Conservation (phyloP, 2,888 invertebrate genomes). For the Stegana nigrithorax region DNA sequence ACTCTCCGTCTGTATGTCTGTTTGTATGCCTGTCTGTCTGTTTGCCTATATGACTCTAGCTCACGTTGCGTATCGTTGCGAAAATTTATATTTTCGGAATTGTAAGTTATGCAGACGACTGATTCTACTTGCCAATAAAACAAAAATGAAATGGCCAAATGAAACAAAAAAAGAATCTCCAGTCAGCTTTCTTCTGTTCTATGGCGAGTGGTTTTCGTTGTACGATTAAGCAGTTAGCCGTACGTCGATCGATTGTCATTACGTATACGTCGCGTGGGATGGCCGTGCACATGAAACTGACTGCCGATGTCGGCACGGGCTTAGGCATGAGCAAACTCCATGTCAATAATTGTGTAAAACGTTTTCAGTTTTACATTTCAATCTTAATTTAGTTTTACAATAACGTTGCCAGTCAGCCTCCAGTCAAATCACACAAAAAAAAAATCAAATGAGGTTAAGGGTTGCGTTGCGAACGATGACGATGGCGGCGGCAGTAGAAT, state of each 20-base stretch:
- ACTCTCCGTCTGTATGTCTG: too few relatives aligned
- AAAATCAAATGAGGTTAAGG: conserved; percentile 32
- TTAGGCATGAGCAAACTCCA: too few relatives aligned
- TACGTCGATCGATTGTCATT: conserved; percentile 9
- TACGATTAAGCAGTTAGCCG: conserved; percentile 59
- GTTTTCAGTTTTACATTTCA: conserved; percentile 67
- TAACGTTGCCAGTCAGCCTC: conserved; percentile 37
- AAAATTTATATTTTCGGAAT: conserved; percentile 61
- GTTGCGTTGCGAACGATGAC: background rate
- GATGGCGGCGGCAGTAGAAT: background rate
- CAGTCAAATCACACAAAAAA: background rate
- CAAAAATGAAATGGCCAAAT: background rate
- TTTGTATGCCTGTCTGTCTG: too few relatives aligned
- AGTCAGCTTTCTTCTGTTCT: conserved; percentile 16
- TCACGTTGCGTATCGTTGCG: conserved; percentile 24
- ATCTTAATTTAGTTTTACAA: conserved; percentile 67
- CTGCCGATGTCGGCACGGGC: background rate
- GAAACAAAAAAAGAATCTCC: conserved; percentile 9
- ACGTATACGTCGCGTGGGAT: background rate
- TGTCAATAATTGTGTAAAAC: conserved; percentile 63
- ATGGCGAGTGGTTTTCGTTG: conserved; percentile 62
- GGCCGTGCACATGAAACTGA: background rate
- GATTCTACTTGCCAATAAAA: conserved; percentile 32
- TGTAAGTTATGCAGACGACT: conserved; percentile 66
- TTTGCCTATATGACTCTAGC: background rate